Evolutionary conservation across 2,797 vertebrate species (phyloP).

Genomic region (Myotis pilosus): DNA sequence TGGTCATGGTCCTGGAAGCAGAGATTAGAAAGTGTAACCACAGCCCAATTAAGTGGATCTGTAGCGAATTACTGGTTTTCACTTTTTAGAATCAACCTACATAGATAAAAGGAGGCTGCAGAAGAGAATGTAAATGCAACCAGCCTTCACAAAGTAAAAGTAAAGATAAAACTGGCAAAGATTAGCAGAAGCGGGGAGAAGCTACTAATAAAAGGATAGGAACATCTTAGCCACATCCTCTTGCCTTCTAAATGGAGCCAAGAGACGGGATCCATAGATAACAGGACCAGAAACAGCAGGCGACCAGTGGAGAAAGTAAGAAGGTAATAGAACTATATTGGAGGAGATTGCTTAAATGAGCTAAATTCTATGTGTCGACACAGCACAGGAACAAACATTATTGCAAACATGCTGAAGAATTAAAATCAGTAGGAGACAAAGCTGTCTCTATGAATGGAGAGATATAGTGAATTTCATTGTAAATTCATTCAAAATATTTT

Average conservation of each 20-base stretch:
- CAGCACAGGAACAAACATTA: not conserved
- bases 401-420: not conserved
- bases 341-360: not conserved
- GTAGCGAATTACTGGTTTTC: not conserved
- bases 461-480: not conserved
- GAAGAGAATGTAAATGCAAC: not conserved
- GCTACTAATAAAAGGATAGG: not conserved
- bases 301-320: not conserved
- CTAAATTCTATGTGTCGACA: not conserved
- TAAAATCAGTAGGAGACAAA: not conserved
- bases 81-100: not conserved
- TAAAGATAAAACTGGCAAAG: not conserved
- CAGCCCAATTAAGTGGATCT: not conserved
- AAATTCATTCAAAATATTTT: not conserved
- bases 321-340: fast-evolving
- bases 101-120: not conserved
- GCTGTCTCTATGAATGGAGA: not conserved
- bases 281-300: not conserved
- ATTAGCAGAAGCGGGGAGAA: not conserved
- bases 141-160: not conserved
- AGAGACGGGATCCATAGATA: fast-evolving
- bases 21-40: not conserved
- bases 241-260: not conserved
- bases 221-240: not conserved
- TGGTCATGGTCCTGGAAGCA: not conserved